Evolutionary conservation across 2,797 vertebrate genomes (phyloP).

Genomic region (Gallinago nigripennis): DNA sequence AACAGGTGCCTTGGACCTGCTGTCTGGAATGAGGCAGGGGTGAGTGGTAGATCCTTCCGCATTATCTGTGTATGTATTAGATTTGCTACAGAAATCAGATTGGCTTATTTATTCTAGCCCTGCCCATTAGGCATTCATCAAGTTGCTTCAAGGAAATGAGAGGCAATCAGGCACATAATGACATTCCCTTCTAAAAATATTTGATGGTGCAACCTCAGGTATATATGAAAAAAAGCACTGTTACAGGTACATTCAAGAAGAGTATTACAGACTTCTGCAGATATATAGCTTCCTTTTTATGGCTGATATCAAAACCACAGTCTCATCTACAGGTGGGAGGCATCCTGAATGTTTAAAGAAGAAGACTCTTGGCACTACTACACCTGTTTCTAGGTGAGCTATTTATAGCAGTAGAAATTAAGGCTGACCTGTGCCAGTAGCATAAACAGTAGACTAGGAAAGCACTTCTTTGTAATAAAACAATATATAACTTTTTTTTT

Average conservation of each 20-base stretch:
- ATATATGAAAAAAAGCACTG: background rate
- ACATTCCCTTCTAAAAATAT: constrained; percentile 5
- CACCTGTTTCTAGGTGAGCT: background rate
- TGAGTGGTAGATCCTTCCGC: background rate
- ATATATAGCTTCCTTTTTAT: background rate
- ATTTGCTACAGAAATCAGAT: background rate
- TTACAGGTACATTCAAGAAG: background rate
- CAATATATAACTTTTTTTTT: background rate
- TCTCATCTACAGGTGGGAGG: background rate
- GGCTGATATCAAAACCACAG: background rate
- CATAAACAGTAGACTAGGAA: constrained; percentile 15
- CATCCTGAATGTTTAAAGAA: background rate
- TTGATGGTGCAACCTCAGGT: background rate
- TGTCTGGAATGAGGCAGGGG: background rate
- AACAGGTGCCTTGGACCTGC: background rate
- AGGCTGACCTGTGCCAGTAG: constrained; percentile 5
- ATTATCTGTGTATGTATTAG: background rate
- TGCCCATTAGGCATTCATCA: background rate
- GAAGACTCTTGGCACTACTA: background rate
- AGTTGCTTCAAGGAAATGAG: background rate
- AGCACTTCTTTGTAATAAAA: background rate
- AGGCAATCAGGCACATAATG: background rate
- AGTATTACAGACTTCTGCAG: background rate
- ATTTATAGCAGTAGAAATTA: background rate
- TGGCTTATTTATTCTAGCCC: background rate